phyloP scores from a whole-genome alignment of 2,113 vertebrate genomes.

The Saguinus imperator region DNA sequence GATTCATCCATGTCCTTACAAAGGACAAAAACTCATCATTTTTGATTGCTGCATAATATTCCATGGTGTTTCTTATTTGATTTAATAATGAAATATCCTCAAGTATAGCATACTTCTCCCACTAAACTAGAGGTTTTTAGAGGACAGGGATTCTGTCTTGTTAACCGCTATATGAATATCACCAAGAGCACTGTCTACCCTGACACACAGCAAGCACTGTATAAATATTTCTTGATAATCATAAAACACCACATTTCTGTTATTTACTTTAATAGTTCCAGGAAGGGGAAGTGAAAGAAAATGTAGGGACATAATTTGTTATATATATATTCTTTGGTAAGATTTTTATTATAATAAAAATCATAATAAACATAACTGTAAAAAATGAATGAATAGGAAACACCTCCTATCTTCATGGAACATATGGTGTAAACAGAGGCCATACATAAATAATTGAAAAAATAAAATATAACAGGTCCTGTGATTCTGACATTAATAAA shows the following conservation, averaged over 20 bases:
- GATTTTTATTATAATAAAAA: background rate
- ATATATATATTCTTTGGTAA: background rate
- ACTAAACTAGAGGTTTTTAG: background rate
- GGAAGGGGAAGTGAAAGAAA: background rate
- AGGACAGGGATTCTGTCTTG: background rate
- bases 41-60: too few relatives aligned
- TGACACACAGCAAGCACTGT: background rate
- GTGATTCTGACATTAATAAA: background rate
- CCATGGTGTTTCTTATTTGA: background rate
- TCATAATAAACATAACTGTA: background rate
- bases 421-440: background rate
- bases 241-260: background rate
- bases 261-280: background rate
- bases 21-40: too few relatives aligned
- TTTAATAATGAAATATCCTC: background rate
- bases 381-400: background rate
- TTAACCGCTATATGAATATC: background rate
- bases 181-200: background rate
- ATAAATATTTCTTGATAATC: background rate
- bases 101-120: background rate
- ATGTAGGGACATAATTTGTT: background rate
- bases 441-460: background rate
- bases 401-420: background rate
- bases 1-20: too few relatives aligned
- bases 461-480: background rate